Conservation (phyloP, 2,113 vertebrate species). For the Xiphophorus maculatus region DNA sequence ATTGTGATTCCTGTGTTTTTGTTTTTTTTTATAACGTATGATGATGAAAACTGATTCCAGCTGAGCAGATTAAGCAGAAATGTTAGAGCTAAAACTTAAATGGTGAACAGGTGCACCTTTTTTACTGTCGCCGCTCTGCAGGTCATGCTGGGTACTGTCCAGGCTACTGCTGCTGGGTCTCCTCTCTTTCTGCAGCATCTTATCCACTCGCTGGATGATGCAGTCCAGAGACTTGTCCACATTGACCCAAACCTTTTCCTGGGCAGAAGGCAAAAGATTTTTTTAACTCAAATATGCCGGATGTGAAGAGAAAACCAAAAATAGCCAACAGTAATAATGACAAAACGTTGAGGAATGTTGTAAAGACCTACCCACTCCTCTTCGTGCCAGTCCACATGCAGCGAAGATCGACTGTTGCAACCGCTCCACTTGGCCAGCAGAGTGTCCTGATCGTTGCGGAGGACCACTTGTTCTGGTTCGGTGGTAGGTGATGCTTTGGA, state of each 20-base stretch:
- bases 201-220: slow-evolving; percentile 95
- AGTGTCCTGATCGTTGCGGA: slow-evolving; percentile 96
- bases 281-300: not conserved
- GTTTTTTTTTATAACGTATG: not conserved
- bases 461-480: slow-evolving; percentile 93
- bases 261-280: not conserved
- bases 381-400: slow-evolving; percentile 93
- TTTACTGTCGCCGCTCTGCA: slow-evolving; percentile 81
- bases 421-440: slow-evolving; percentile 94
- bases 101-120: slow-evolving; percentile 83
- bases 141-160: slow-evolving; percentile 82
- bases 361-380: slow-evolving; percentile 91
- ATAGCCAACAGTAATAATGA: not conserved
- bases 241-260: slow-evolving; percentile 98
- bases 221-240: slow-evolving; percentile 99
- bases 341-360: not conserved
- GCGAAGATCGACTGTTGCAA: slow-evolving; percentile 88
- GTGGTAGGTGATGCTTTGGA: slow-evolving; percentile 92
- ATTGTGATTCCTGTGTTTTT: not conserved
- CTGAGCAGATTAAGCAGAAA: not conserved
- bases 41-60: slow-evolving; percentile 3
- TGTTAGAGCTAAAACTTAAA: not conserved
- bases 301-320: not conserved
- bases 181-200: slow-evolving; percentile 93
- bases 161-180: slow-evolving; percentile 83